phyloP scores from a whole-genome alignment of 2,888 invertebrate species.

The Aphrophora alni region DNA sequence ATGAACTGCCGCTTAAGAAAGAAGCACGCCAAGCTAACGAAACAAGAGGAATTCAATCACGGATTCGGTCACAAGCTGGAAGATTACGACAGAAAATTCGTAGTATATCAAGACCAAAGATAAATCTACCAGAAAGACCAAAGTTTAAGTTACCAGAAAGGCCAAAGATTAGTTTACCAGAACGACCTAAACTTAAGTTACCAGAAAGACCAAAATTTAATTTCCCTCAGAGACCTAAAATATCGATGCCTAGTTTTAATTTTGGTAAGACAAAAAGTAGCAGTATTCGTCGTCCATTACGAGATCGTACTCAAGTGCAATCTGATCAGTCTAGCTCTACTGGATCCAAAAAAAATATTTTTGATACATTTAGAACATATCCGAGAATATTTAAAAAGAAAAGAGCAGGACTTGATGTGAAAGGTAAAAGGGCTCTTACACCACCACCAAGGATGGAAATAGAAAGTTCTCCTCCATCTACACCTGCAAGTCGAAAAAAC shows the following conservation, averaged over 20 bases:
- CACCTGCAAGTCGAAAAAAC: slow-evolving; percentile 54
- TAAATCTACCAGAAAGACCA: slow-evolving; percentile 59
- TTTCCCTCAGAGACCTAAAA: slow-evolving; percentile 66
- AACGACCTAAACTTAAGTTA: slow-evolving; percentile 65
- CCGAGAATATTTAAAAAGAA: slow-evolving; percentile 68
- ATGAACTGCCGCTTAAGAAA: slow-evolving; percentile 63
- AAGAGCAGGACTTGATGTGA: slow-evolving; percentile 53
- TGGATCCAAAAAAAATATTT: slow-evolving; percentile 65
- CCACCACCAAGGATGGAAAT: slow-evolving; percentile 59
- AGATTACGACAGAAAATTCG: slow-evolving; percentile 73
- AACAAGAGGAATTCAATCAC: slow-evolving; percentile 63
- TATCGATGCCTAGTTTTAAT: slow-evolving; percentile 39
- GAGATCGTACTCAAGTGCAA: slow-evolving; percentile 58
- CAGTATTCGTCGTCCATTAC: slow-evolving; percentile 44
- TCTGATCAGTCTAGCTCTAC: slow-evolving; percentile 47
- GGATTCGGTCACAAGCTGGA: slow-evolving; percentile 72
- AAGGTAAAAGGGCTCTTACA: slow-evolving; percentile 62
- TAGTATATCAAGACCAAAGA: slow-evolving; percentile 63
- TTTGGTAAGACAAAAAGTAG: slow-evolving; percentile 45
- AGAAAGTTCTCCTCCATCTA: slow-evolving; percentile 54
- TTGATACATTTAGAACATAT: slow-evolving; percentile 74
- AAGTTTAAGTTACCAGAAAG: slow-evolving; percentile 59
- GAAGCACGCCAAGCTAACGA: slow-evolving; percentile 42
- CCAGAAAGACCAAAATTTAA: slow-evolving; percentile 62
- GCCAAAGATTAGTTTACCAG: slow-evolving; percentile 63